A percentile compares a stretch with the other conserved stretches of the same genome.
These are phyloP conservation scores for Dallia pectoralis DNA, from an alignment of 2,797 vertebrate species.

Conservation along the genomic window DNA sequence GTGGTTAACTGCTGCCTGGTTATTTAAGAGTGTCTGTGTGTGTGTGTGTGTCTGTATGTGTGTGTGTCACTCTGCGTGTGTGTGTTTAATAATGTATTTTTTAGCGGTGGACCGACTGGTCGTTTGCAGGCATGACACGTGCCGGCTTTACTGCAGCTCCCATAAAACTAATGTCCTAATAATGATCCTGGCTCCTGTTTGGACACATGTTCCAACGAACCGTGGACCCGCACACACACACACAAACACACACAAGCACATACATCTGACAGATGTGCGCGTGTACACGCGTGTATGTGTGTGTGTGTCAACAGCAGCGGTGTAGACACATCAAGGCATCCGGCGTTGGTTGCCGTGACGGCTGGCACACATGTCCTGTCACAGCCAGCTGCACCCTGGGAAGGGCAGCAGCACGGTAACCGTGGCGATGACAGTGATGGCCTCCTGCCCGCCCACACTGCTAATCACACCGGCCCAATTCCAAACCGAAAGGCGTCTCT, in stretches of 20 bases:
- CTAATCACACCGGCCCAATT: neutral
- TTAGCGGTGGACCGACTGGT: neutral
- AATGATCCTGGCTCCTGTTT: slow-evolving; percentile 19
- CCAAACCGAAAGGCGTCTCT: neutral
- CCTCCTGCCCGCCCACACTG: neutral
- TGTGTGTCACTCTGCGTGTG: neutral
- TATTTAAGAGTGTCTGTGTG: neutral
- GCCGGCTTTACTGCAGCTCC: slow-evolving; percentile 39
- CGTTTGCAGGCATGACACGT: slow-evolving; percentile 47
- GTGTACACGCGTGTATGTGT: neutral
- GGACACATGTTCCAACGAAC: neutral
- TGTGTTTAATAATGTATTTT: slow-evolving; percentile 5
- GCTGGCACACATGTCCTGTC: slow-evolving; percentile 8
- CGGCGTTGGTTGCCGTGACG: neutral
- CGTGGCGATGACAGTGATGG: neutral
- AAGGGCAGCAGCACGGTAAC: neutral
- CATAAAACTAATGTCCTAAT: slow-evolving; percentile 44
- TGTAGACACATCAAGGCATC: neutral
- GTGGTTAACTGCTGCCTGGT: neutral
- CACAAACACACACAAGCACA: slow-evolving; percentile 4
- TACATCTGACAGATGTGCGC: neutral
- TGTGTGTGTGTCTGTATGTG: too few relatives aligned
- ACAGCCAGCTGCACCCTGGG: neutral
- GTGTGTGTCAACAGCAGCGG: neutral
- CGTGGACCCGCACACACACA: neutral